Evolutionary conservation across 2,113 vertebrate genomes (phyloP).

Genomic region (Hemiprocne comata): DNA sequence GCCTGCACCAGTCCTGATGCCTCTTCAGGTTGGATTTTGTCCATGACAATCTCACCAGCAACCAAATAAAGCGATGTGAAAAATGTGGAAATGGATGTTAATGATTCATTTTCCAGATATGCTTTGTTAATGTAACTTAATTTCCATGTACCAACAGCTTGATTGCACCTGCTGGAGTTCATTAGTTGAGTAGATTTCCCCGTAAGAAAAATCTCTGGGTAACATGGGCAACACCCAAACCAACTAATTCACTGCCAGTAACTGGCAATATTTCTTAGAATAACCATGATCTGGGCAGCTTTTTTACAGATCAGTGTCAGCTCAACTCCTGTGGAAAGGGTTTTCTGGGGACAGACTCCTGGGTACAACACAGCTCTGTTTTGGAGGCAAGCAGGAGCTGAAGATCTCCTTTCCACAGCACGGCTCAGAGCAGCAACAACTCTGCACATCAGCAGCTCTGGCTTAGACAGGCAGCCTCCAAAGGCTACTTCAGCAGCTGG

Average conservation of each 20-base stretch:
- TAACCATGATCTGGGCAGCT: accelerated
- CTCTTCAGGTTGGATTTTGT: neutral
- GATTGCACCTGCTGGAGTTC: neutral
- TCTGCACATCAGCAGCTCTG: accelerated
- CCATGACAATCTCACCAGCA: neutral
- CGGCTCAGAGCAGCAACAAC: neutral
- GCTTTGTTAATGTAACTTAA: neutral
- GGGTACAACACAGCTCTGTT: accelerated
- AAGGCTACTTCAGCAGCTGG: slow-evolving; percentile 15
- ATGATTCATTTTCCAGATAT: neutral
- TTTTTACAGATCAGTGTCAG: neutral
- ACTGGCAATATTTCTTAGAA: neutral
- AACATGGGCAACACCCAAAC: neutral
- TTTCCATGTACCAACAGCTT: neutral
- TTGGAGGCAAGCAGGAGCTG: neutral
- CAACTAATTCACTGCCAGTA: neutral
- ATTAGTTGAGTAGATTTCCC: neutral
- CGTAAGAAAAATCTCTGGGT: neutral
- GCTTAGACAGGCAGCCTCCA: neutral
- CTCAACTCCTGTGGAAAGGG: neutral
- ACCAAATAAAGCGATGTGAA: neutral
- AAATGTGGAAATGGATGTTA: neutral
- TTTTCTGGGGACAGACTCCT: neutral
- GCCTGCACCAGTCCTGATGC: neutral
- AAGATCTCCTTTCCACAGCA: neutral